phyloP scores from a whole-genome alignment of 2,888 invertebrate genomes.

The Psylliodes chrysocephalus region DNA sequence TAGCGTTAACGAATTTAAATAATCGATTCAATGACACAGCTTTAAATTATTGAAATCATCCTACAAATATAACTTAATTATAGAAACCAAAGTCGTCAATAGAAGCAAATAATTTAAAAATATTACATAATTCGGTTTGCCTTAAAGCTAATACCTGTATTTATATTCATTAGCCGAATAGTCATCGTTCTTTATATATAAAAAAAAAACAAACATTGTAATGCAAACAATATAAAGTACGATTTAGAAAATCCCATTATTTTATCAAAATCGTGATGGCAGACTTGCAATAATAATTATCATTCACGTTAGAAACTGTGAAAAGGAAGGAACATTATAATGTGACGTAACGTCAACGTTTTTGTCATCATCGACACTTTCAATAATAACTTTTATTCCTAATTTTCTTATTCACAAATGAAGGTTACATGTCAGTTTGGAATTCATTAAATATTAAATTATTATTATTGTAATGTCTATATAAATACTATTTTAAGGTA shows the following conservation, averaged over 20 bases:
- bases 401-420: neutral
- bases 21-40: no score
- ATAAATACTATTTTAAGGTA: no score
- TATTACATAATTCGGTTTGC: neutral
- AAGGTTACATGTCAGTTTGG: neutral
- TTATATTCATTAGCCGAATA: neutral
- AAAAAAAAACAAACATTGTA: neutral
- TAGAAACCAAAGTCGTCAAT: neutral
- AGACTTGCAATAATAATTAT: neutral
- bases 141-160: neutral
- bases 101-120: neutral
- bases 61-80: no score
- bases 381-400: constrained; percentile 5
- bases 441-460: neutral
- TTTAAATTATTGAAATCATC: no score
- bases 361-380: constrained; percentile 2
- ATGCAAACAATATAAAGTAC: constrained; percentile 8
- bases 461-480: neutral
- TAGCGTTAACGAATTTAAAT: no score
- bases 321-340: constrained; percentile 4
- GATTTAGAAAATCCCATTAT: neutral
- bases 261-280: neutral
- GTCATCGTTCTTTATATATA: neutral
- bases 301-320: neutral
- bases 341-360: neutral